Conservation (phyloP, 2,797 vertebrate genomes). For the Carduelis carduelis region DNA sequence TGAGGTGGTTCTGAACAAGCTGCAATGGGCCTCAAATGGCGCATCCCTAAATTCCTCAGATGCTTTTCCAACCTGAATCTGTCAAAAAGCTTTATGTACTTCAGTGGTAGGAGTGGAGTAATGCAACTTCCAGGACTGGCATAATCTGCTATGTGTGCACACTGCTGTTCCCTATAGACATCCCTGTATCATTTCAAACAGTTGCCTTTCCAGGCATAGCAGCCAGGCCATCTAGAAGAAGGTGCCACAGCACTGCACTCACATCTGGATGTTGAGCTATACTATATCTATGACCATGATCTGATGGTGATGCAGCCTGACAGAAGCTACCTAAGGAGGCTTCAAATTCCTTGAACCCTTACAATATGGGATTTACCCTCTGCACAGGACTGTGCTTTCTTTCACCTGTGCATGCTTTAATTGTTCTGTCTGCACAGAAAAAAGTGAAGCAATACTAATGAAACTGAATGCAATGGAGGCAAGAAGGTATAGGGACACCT, state of each 20-base stretch:
- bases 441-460: background rate
- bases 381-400: background rate
- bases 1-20: background rate
- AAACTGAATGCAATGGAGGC: background rate
- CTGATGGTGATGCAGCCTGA: background rate
- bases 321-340: background rate
- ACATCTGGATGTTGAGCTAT: background rate
- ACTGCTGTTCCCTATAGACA: background rate
- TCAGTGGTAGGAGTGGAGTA: background rate
- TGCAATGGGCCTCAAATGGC: background rate
- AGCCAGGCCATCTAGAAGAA: background rate
- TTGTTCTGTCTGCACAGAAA: background rate
- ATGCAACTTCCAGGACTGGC: background rate
- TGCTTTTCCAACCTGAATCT: background rate
- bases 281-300: background rate
- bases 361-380: background rate
- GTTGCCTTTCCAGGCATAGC: background rate
- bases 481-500: background rate
- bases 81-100: background rate
- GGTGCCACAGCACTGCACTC: background rate
- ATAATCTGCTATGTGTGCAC: background rate
- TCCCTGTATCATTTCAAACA: background rate
- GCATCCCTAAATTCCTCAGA: background rate
- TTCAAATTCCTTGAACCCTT: background rate
- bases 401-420: background rate